These are phyloP conservation scores for Stenotaenia linearis DNA, from an alignment of 2,888 invertebrate genomes.

Conservation along the genomic window DNA sequence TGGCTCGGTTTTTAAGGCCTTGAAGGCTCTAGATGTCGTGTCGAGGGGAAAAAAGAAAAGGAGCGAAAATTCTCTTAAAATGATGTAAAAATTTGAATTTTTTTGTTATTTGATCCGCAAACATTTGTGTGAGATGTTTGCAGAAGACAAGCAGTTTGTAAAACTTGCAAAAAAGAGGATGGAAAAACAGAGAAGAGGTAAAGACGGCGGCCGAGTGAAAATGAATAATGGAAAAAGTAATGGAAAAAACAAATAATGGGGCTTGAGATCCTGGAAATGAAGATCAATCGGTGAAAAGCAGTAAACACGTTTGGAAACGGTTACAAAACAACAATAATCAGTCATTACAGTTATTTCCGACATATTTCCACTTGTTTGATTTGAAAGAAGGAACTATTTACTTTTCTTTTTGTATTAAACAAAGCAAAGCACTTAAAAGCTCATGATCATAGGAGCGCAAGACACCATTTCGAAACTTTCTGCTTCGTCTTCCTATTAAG, in stretches of 20 bases:
- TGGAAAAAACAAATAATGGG: background rate
- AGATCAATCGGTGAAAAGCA: background rate
- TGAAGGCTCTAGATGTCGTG: no score
- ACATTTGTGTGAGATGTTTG: background rate
- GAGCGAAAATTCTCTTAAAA: no score
- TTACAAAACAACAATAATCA: background rate
- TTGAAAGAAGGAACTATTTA: no score
- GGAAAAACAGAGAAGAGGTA: background rate
- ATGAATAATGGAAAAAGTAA: background rate
- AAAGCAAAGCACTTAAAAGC: background rate
- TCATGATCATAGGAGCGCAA: background rate
- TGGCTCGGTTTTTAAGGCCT: no score
- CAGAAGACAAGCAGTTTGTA: background rate
- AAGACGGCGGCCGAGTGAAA: background rate
- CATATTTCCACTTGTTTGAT: no score
- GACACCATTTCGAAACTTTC: background rate
- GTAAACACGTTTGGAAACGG: no score
- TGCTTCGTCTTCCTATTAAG: no score
- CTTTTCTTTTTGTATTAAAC: no score
- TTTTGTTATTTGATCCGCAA: no score
- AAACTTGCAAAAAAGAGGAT: background rate
- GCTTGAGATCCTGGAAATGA: background rate
- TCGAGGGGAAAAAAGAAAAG: no score
- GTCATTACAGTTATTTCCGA: no score
- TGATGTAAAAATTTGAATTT: no score